Conservation (phyloP, 2,797 vertebrate genomes). For the Bovichtus diacanthus region DNA sequence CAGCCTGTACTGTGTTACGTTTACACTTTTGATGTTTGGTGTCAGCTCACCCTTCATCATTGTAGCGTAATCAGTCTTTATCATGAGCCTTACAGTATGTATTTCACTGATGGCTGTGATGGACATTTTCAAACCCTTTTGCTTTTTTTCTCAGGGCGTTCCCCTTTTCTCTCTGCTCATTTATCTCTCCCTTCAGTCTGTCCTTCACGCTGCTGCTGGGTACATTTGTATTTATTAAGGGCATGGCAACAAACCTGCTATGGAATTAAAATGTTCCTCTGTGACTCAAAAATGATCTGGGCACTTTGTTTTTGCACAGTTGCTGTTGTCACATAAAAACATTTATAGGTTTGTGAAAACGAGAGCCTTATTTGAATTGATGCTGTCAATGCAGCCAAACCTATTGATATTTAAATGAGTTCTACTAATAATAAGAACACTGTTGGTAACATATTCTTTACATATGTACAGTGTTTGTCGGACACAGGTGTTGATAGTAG, state of each 20-base stretch:
- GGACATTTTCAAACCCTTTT: slow-evolving; percentile 4
- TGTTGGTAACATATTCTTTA: too few relatives aligned
- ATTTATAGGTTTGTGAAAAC: too few relatives aligned
- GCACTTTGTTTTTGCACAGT: background rate
- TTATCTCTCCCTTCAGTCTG: background rate
- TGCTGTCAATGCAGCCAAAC: background rate
- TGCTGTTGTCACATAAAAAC: background rate
- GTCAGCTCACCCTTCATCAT: slow-evolving; percentile 9
- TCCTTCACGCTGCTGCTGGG: slow-evolving; percentile 9
- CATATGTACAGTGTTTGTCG: background rate
- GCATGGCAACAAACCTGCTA: slow-evolving; percentile 14
- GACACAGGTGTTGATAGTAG: too few relatives aligned
- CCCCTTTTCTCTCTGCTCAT: background rate
- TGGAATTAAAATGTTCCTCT: slow-evolving; percentile 2
- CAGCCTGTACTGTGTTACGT: background rate
- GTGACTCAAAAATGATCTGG: background rate
- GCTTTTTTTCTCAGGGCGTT: background rate
- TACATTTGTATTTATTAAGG: slow-evolving; percentile 4
- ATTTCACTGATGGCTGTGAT: background rate
- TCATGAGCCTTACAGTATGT: slow-evolving; percentile 23
- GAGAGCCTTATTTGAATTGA: background rate
- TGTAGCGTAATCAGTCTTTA: slow-evolving; percentile 21
- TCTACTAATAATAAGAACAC: too few relatives aligned
- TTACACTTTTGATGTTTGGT: slow-evolving; percentile 9
- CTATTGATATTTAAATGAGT: background rate